Percentiles rank a stretch among this genome's conserved stretches.
These are phyloP conservation scores for Thinocorus orbignyianus DNA, from an alignment of 2,113 vertebrate genomes.

Conservation along the genomic window DNA sequence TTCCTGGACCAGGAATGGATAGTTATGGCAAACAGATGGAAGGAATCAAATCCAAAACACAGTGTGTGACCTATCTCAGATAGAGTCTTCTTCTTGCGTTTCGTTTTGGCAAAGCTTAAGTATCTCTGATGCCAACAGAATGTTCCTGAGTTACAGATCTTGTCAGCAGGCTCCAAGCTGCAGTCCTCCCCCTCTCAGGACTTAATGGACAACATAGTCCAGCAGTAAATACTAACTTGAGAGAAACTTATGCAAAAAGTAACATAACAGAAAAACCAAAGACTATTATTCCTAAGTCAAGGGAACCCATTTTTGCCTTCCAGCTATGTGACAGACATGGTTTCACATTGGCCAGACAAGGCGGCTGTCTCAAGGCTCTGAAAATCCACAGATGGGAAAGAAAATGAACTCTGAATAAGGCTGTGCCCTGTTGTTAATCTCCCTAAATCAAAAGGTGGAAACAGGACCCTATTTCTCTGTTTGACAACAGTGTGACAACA, in stretches of 20 bases:
- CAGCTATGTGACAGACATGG: background rate
- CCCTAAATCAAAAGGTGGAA: background rate
- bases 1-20: conserved; percentile 37
- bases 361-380: background rate
- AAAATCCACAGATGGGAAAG: background rate
- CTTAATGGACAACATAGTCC: background rate
- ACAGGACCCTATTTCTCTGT: background rate
- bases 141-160: conserved; percentile 23
- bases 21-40: conserved; percentile 62
- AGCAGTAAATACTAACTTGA: conserved; percentile 11
- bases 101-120: background rate
- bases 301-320: background rate
- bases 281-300: background rate
- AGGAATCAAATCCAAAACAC: conserved; percentile 17
- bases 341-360: background rate
- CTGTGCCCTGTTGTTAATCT: background rate
- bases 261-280: background rate
- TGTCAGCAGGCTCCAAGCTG: conserved; percentile 4
- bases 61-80: conserved; percentile 52
- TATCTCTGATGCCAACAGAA: background rate
- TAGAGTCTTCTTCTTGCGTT: conserved; percentile 3
- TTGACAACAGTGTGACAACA: background rate
- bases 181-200: background rate
- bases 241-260: background rate
- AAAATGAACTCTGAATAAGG: background rate